phyloP scores from a whole-genome alignment of 2,113 vertebrate genomes.

The Pungitius pungitius region DNA sequence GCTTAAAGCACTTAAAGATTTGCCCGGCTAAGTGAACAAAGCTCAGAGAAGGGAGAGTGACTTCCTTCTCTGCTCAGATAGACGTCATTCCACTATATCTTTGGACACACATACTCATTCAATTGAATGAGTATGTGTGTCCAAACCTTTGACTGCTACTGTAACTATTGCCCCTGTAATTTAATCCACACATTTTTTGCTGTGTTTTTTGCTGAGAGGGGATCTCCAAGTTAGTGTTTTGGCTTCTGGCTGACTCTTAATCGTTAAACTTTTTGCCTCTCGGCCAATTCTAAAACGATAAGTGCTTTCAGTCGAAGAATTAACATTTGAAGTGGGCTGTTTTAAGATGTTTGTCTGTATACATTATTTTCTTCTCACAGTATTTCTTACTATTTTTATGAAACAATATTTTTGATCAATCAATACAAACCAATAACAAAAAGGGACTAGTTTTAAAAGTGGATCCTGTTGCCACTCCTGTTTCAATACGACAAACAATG shows the following conservation, averaged over 20 bases:
- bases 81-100: not conserved
- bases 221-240: constrained; percentile 44
- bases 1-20: not conserved
- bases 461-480: constrained; percentile 34
- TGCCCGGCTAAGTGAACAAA: not conserved
- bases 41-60: not conserved
- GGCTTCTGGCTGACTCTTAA: constrained; percentile 32
- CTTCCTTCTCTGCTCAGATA: not conserved
- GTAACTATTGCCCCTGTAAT: constrained; percentile 64
- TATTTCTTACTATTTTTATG: not conserved
- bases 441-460: constrained; percentile 1
- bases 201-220: constrained; percentile 46
- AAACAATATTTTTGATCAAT: constrained; percentile 10
- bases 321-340: constrained; percentile 39
- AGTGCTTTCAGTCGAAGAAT: constrained; percentile 42
- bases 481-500: constrained; percentile 43
- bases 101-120: not conserved
- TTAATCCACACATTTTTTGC: constrained; percentile 50
- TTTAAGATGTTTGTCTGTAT: constrained; percentile 4
- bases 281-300: constrained; percentile 13
- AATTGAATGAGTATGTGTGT: no score
- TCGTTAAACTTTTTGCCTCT: constrained; percentile 31
- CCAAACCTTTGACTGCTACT: not conserved
- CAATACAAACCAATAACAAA: constrained; percentile 7
- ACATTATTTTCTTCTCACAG: not conserved